phyloP scores from a whole-genome alignment of 2,888 invertebrate genomes.

The Sclerodermus sp. region DNA sequence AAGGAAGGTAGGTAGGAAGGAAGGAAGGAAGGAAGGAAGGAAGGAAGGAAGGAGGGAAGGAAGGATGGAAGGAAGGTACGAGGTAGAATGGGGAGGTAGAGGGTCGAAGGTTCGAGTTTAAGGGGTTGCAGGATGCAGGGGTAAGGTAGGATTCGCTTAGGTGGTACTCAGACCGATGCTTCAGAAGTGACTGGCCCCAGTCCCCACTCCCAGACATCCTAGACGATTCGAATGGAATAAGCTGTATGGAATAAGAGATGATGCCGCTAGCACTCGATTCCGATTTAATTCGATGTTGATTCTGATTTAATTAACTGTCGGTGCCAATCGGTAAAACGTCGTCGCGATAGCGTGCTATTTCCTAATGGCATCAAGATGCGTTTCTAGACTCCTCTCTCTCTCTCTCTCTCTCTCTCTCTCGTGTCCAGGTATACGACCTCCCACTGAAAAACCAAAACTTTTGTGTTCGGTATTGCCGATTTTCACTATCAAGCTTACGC shows the following conservation, averaged over 20 bases:
- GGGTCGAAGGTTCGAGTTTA: neutral
- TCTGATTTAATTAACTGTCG: slow-evolving; percentile 38
- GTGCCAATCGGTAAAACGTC: slow-evolving; percentile 23
- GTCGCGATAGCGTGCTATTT: slow-evolving; percentile 15
- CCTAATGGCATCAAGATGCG: slow-evolving; percentile 13
- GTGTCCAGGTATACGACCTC: no score
- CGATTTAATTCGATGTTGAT: slow-evolving; percentile 41
- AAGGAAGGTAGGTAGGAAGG: slow-evolving; percentile 14
- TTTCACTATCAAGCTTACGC: no score
- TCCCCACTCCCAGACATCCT: slow-evolving; percentile 31
- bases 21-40: slow-evolving; percentile 18
- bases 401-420: no score
- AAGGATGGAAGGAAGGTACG: neutral
- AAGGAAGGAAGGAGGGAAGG: slow-evolving; percentile 11
- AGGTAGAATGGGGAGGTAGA: slow-evolving; percentile 3
- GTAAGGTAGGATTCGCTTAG: slow-evolving; percentile 23
- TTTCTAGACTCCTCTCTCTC: no score
- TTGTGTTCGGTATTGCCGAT: no score
- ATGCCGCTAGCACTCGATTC: slow-evolving; percentile 17
- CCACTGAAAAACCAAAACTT: no score
- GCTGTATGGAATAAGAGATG: slow-evolving; percentile 27
- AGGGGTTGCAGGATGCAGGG: no score
- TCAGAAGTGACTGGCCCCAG: slow-evolving; percentile 12
- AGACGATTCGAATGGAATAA: slow-evolving; percentile 21
- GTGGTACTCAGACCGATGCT: slow-evolving; percentile 26